Conservation (phyloP, 1,140 invertebrate genomes). For the Bactericera cockerelli region DNA sequence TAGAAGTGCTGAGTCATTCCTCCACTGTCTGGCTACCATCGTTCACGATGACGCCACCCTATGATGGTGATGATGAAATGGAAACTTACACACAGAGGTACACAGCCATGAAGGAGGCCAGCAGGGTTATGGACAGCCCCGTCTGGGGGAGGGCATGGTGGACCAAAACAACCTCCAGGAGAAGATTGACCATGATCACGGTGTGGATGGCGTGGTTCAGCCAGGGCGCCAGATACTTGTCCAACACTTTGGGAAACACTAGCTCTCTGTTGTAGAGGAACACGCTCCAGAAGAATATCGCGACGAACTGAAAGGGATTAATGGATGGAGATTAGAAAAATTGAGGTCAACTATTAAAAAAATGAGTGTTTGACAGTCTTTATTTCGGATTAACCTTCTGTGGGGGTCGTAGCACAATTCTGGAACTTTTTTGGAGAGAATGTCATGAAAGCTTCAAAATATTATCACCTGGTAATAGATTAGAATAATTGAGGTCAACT, state of each 20-base stretch:
- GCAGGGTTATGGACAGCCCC: neutral
- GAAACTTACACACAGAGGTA: slow-evolving; percentile 16
- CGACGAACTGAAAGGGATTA: slow-evolving; percentile 38
- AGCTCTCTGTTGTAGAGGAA: slow-evolving; percentile 48
- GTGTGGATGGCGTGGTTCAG: slow-evolving; percentile 52
- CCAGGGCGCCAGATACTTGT: slow-evolving; percentile 44
- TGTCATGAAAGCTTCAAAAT: no score
- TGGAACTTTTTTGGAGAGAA: no score
- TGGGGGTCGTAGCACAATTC: no score
- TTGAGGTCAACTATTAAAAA: neutral
- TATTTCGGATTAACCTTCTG: neutral
- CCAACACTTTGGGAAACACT: slow-evolving; percentile 43
- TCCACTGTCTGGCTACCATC: no score
- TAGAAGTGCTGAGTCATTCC: no score
- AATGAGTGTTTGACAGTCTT: neutral
- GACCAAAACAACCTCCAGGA: slow-evolving; percentile 49
- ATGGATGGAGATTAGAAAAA: no score
- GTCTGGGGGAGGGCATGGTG: slow-evolving; percentile 48
- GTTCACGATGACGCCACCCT: no score
- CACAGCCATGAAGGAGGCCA: neutral
- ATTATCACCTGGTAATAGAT: no score
- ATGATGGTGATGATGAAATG: no score
- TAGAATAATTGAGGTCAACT: no score
- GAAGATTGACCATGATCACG: slow-evolving; percentile 46
- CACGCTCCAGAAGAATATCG: slow-evolving; percentile 46